phyloP scores from a whole-genome alignment of 2,113 vertebrate species.

The Aix galericulata region DNA sequence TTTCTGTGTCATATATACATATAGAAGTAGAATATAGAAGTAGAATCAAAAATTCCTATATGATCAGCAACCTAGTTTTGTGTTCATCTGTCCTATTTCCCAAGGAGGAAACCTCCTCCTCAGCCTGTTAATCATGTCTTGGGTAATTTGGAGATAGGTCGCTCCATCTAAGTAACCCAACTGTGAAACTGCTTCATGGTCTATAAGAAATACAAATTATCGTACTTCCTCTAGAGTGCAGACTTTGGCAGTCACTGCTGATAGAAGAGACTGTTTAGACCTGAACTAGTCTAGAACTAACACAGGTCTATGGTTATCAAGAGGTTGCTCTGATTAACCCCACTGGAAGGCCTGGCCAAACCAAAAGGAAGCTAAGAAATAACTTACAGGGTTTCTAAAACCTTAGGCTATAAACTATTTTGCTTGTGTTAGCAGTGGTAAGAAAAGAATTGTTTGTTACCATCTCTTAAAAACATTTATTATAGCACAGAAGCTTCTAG shows the following conservation, averaged over 20 bases:
- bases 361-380: neutral
- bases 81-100: too few relatives aligned
- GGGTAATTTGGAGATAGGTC: neutral
- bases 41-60: too few relatives aligned
- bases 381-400: neutral
- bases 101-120: neutral
- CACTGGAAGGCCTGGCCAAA: neutral
- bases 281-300: neutral
- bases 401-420: neutral
- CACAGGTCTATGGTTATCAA: neutral
- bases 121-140: neutral
- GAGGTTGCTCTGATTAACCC: neutral
- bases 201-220: neutral
- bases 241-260: neutral
- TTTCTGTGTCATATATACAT: neutral
- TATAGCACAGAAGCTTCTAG: neutral
- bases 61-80: too few relatives aligned
- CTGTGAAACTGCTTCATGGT: neutral
- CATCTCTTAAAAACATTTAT: neutral
- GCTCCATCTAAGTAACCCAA: neutral
- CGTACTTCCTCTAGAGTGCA: neutral
- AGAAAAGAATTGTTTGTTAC: neutral
- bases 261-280: neutral
- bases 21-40: too few relatives aligned
- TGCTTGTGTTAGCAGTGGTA: neutral